phyloP scores from a whole-genome alignment of 2,797 vertebrate species.

The Okamejei kenojei region DNA sequence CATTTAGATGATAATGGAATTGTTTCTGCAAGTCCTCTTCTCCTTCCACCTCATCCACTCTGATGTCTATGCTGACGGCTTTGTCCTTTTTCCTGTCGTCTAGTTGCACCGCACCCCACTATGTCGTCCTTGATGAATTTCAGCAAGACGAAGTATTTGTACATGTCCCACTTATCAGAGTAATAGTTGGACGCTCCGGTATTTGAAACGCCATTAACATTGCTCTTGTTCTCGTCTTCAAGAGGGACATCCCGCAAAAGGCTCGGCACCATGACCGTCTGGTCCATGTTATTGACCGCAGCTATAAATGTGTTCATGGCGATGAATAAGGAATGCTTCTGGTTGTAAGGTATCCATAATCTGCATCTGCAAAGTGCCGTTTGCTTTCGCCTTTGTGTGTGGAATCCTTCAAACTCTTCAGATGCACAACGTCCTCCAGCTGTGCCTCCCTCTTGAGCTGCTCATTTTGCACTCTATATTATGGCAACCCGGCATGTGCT shows the following conservation, averaged over 20 bases:
- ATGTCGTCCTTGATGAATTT: constrained; percentile 93
- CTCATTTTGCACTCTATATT: not conserved
- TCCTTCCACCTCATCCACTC: constrained; percentile 59
- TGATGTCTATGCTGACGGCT: constrained; percentile 53
- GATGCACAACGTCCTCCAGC: not conserved
- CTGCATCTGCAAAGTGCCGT: constrained; percentile 61
- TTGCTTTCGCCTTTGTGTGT: not conserved
- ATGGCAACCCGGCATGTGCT: too few relatives aligned
- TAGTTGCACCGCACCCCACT: constrained; percentile 79
- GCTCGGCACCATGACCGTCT: constrained; percentile 94
- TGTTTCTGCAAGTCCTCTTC: constrained; percentile 79
- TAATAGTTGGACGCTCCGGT: constrained; percentile 54
- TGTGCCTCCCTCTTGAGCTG: not conserved
- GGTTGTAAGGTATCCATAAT: constrained; percentile 68
- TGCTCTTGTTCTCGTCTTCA: constrained; percentile 62
- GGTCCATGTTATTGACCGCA: constrained; percentile 96
- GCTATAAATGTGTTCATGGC: constrained; percentile 92
- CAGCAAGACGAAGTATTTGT: constrained; percentile 85
- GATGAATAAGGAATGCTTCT: constrained; percentile 88
- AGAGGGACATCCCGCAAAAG: constrained; percentile 87
- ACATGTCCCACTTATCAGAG: constrained; percentile 77
- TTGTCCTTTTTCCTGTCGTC: constrained; percentile 60
- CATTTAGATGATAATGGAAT: constrained; percentile 80
- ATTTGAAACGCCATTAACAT: constrained; percentile 53
- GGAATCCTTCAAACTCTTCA: not conserved